Conservation (phyloP, 1,140 invertebrate genomes). For the Meloidogyne floridensis region DNA sequence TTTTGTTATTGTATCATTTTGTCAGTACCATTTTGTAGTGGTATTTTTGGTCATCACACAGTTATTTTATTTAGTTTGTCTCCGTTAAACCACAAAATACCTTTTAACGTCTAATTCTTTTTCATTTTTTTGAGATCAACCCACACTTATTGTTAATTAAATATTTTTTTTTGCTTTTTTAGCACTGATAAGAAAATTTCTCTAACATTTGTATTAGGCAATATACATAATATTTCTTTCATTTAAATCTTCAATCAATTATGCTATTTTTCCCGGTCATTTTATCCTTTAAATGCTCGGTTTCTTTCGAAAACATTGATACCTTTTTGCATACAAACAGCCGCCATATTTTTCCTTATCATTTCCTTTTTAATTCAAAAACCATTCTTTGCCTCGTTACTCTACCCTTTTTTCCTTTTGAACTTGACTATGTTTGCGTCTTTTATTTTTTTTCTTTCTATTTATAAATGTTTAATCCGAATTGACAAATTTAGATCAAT, state of each 20-base stretch:
- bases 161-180: too few relatives aligned
- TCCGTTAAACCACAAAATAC: too few relatives aligned
- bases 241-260: neutral
- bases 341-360: constrained; percentile 3
- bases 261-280: neutral
- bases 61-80: too few relatives aligned
- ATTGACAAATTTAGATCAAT: neutral
- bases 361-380: neutral
- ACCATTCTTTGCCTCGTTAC: neutral
- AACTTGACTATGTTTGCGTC: neutral
- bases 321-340: neutral
- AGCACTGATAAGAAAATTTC: neutral
- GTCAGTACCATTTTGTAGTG: too few relatives aligned
- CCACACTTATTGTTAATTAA: too few relatives aligned
- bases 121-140: too few relatives aligned
- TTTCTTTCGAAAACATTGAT: neutral
- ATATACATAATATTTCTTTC: too few relatives aligned
- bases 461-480: too few relatives aligned
- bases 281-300: neutral
- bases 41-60: too few relatives aligned
- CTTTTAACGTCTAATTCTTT: too few relatives aligned
- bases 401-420: neutral
- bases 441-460: neutral
- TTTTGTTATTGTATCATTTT: too few relatives aligned
- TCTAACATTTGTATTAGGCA: neutral